Conservation (phyloP, 2,888 invertebrate genomes). For the Acleris emargana region DNA sequence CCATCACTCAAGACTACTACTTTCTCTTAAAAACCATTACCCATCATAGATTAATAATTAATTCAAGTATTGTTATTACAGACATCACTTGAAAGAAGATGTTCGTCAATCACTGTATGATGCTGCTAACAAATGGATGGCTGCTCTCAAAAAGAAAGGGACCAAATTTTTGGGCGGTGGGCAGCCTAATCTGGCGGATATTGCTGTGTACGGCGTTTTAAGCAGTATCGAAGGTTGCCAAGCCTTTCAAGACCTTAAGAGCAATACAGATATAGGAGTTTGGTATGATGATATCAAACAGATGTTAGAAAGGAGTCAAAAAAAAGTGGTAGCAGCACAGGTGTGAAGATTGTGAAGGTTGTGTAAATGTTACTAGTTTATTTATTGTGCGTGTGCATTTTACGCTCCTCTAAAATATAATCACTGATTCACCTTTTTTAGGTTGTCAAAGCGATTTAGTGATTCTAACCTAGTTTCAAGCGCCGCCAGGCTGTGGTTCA, state of each 20-base stretch:
- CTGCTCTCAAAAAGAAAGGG: constrained; percentile 87
- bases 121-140: constrained; percentile 92
- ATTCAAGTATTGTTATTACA: constrained; percentile 53
- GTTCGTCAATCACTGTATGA: constrained; percentile 95
- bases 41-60: no score
- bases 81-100: constrained; percentile 93
- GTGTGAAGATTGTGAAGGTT: constrained; percentile 37
- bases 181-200: constrained; percentile 95
- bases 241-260: constrained; percentile 92
- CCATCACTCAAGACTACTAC: no score
- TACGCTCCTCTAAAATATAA: no score
- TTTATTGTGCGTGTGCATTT: neutral
- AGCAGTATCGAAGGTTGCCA: constrained; percentile 96
- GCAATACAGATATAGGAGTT: constrained; percentile 88
- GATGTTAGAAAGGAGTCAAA: constrained; percentile 83
- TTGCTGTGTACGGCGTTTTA: constrained; percentile 95
- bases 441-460: no score
- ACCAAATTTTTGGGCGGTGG: constrained; percentile 93
- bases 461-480: no score
- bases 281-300: constrained; percentile 92
- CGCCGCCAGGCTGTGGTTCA: no score
- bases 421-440: no score
- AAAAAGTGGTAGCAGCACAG: constrained; percentile 63
- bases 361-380: neutral
- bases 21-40: neutral